Base-by-base conservation (phyloP, 2,113 vertebrate genomes). In the Myrmophylax atrothorax region DNA sequence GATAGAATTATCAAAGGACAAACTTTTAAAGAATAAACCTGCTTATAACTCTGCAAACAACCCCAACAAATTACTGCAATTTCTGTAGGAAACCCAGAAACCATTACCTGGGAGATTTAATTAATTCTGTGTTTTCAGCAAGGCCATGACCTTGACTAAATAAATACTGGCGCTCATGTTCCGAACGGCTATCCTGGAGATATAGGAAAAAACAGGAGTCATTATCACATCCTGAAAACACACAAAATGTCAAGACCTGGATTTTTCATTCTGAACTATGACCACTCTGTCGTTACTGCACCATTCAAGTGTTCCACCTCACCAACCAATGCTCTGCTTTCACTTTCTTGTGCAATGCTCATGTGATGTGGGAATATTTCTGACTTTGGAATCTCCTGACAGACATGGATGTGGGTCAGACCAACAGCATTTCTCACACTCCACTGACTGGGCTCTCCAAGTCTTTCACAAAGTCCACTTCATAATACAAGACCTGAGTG, bases 81-180 rank as follows among this genome's bases (percentile, higher is more conserved):
- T 89, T 93, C 47, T 86, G 14, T 29, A 94, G 56, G n/a, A 94
- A 81, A 75, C 12, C 28, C 84, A 37, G n/a, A 93, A 63, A 80
- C 8, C 40, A 90, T 91, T 97, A 99, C 99, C 99, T 99, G 67
- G 99, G 98, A 29, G 99, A 98, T 98, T 99, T 99, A 93, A 99
- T 98, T 56, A 99, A 98, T 86, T 99, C 99, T 0, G 98, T 99
- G 96, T 98, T 99, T 91, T 99, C 98, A 0, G 98, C 97, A 55
- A 98, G 96, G 4, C 98, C 97, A 16, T 97, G 98, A 7, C 98
- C 98, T 97, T 99, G 99, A 93, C 99, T 99, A 95, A 98, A 98
- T 87, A 99, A 98, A 97, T 99, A 99, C 97, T 99, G 99, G 60
- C 98, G 98, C 90, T 99, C 99, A 0, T 99, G 99, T 84, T 99